Evolutionary conservation across 2,113 vertebrate genomes (phyloP).

Genomic region (Tachysurus vachellii): DNA sequence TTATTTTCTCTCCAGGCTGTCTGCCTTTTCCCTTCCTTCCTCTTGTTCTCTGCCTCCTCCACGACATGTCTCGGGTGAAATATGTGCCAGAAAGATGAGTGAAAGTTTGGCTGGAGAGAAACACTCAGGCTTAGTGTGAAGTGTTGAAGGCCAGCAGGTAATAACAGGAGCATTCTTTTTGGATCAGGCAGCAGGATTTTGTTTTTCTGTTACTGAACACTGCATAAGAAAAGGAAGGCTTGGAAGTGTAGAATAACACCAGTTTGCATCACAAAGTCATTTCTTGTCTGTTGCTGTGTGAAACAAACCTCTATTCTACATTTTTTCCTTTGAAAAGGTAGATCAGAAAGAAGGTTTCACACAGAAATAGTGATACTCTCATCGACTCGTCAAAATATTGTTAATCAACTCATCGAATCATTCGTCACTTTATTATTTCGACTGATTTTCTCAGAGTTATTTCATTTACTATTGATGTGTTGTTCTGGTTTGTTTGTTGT

Average conservation of each 20-base stretch:
- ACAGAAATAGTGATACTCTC: background rate
- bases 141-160: conserved; percentile 57
- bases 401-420: background rate
- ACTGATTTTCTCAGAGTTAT: background rate
- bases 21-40: conserved; percentile 44
- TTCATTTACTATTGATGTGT: conserved; percentile 21
- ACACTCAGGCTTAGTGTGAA: conserved; percentile 59
- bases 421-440: background rate
- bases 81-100: conserved; percentile 65
- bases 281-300: conserved; percentile 52
- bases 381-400: too few relatives aligned
- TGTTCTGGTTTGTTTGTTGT: conserved; percentile 37
- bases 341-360: background rate
- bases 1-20: conserved; percentile 24
- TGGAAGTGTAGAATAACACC: conserved; percentile 66
- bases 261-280: conserved; percentile 61
- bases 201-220: conserved; percentile 35
- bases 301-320: conserved; percentile 38
- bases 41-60: conserved; percentile 15
- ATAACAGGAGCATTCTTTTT: conserved; percentile 51
- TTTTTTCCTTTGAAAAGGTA: conserved; percentile 21
- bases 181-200: conserved; percentile 45
- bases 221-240: conserved; percentile 32
- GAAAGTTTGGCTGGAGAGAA: conserved; percentile 66
- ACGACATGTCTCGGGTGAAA: conserved; percentile 64